These are phyloP conservation scores for Epinephelus awoara DNA, from an alignment of 2,797 vertebrate species.

Conservation along the genomic window DNA sequence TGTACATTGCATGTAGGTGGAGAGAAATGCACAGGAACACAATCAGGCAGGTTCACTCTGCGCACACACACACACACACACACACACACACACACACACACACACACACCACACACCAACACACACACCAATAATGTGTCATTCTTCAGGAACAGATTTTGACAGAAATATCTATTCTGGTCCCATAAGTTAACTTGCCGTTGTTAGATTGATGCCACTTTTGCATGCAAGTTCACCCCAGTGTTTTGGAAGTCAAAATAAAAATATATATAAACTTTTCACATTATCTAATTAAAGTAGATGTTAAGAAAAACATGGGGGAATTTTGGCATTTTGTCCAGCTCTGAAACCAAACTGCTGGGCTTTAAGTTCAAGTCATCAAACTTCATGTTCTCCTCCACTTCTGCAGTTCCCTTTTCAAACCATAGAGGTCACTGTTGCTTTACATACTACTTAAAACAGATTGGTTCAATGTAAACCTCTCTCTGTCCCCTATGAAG, in stretches of 20 bases:
- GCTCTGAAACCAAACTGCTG: neutral
- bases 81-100: neutral
- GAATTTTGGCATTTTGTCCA: neutral
- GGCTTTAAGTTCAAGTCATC: slow-evolving; percentile 1
- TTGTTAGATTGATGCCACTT: neutral
- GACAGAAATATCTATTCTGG: neutral
- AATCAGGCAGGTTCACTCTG: neutral
- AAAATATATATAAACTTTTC: neutral
- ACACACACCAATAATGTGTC: neutral
- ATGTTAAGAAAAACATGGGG: neutral
- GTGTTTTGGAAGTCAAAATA: neutral
- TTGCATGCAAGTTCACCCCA: neutral
- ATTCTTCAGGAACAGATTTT: neutral
- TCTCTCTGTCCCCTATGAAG: slow-evolving; percentile 11
- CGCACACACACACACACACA: neutral
- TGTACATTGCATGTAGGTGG: slow-evolving; percentile 35
- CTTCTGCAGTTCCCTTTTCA: slow-evolving; percentile 72
- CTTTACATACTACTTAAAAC: slow-evolving; percentile 76
- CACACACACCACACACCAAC: neutral
- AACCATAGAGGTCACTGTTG: slow-evolving; percentile 90
- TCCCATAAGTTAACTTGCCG: neutral
- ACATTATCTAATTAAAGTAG: neutral
- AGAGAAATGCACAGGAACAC: slow-evolving; percentile 18
- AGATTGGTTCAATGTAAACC: slow-evolving; percentile 15
- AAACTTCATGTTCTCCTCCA: slow-evolving; percentile 4